These are phyloP conservation scores for Myiagra hebetior DNA, from an alignment of 2,113 vertebrate species.

Conservation along the genomic window DNA sequence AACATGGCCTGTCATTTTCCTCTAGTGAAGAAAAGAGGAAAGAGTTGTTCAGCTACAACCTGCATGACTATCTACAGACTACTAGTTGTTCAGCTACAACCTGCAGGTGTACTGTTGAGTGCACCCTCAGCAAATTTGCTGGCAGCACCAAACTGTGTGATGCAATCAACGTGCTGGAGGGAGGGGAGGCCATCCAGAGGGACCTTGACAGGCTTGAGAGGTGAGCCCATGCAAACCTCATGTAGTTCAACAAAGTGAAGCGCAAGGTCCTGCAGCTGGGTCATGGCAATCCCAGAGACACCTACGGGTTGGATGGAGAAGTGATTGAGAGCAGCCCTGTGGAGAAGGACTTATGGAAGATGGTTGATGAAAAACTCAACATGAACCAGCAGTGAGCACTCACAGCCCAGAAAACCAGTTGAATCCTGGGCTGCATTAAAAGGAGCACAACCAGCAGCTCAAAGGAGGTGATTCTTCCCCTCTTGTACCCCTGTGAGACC, in stretches of 20 bases:
- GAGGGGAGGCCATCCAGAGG: not conserved
- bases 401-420: not conserved
- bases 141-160: not conserved
- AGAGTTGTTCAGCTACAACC: not conserved
- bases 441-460: rapidly evolving
- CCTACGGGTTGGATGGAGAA: not conserved
- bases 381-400: not conserved
- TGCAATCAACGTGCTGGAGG: rapidly evolving
- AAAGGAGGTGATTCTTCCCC: not conserved
- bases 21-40: not conserved
- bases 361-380: not conserved
- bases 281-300: not conserved
- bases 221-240: not conserved
- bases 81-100: not conserved
- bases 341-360: not conserved
- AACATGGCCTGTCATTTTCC: not conserved
- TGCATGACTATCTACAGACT: not conserved
- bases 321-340: not conserved
- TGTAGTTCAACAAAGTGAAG: not conserved
- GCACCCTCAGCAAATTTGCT: not conserved
- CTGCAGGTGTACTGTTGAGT: not conserved
- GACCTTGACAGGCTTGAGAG: not conserved
- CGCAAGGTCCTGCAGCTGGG: not conserved
- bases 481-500: not conserved
- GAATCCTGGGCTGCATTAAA: not conserved